A percentile compares a stretch with the other conserved stretches of the same genome.
Evolutionary conservation across 2,888 invertebrate species (phyloP).

Genomic region (Andrena bucephala): DNA sequence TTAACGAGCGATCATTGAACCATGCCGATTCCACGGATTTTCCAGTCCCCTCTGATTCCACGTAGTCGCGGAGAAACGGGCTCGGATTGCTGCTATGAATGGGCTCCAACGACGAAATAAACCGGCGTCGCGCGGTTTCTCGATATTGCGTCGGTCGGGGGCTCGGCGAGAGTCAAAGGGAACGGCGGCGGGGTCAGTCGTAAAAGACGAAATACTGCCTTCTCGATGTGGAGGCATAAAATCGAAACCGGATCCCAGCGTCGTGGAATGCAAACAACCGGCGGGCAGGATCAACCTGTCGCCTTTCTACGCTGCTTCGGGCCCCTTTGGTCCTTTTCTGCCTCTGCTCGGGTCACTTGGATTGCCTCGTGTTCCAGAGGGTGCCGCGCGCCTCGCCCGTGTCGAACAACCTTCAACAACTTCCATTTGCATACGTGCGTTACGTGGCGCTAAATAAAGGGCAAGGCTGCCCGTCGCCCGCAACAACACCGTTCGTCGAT

Average conservation of each 20-base stretch:
- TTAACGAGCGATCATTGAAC: not conserved
- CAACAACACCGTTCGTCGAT: constrained; percentile 26
- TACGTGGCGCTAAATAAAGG: constrained; percentile 32
- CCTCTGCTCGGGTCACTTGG: constrained; percentile 20
- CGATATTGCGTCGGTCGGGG: not conserved
- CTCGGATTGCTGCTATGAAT: not conserved
- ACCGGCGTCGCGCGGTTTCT: not conserved
- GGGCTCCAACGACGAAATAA: not conserved
- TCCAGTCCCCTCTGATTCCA: not conserved
- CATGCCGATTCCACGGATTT: not conserved
- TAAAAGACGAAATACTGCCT: constrained; percentile 79
- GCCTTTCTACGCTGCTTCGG: not conserved
- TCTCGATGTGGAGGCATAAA: constrained; percentile 77
- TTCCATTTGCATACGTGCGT: constrained; percentile 15
- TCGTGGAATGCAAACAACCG: constrained; percentile 72
- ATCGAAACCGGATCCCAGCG: constrained; percentile 79
- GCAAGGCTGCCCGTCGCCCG: constrained; percentile 20
- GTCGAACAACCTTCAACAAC: constrained; percentile 19
- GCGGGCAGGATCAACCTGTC: constrained; percentile 67
- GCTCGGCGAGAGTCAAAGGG: not conserved
- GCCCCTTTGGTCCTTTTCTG: constrained; percentile 11
- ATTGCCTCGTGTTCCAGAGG: constrained; percentile 2
- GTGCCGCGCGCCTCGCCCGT: constrained; percentile 22
- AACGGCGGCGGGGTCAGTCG: constrained; percentile 29
- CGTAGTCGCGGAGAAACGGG: not conserved